Base-by-base conservation (phyloP, 2,888 invertebrate genomes). In the Drosophila paucipuncta region DNA sequence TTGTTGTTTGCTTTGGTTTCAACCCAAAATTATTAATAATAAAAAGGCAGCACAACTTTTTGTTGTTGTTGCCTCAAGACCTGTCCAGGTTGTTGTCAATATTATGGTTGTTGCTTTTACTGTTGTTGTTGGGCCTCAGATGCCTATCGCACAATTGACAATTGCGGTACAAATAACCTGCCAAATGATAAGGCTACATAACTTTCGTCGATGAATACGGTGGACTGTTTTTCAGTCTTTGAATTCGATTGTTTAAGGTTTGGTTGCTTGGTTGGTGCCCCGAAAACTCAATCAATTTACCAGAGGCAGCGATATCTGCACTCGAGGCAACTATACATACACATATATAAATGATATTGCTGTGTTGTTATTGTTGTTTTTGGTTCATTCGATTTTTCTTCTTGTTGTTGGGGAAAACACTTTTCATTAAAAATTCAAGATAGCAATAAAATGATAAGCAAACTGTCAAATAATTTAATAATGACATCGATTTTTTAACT, bases 211-310 rank as follows among this genome's bases (percentile, higher is more conserved):
- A 74, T 69, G 58, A 67, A 69, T 75, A 81, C 80, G 62, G 43
- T 25, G 68, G 82, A 81, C 71, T 61, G 52, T 67, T 73, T 61
- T 57, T 49, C 52, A 47, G 65, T 76, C 65, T 74, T 61, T 79
- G 78, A 73, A 75, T 83, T 73, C 65, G 82, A 66, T 82, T 82
- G 52, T 74, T 82, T 74, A 76, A 72, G 70, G 71, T 72, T 78
- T 62, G 31, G 31, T 9, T 31, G 9, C 59, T 71, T 35, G 60
- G 55, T 47, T 58, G 78, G 54, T 11, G 49, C 49, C 55, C 66
- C 67, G 37, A 76, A 90, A 86, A 90, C 89, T 80, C 87, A 89
- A 89, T 86, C 90, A 88, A 90, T 86, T 90, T 90, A 90, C 89
- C 84, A 76, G 68, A 76, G 60, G 60, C 60, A 70, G 71, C 73